Evolutionary conservation across 2,888 invertebrate genomes (phyloP), one percentile per base, ranked within the genome.

Genomic region (Tenthredo scrophulariae): DNA sequence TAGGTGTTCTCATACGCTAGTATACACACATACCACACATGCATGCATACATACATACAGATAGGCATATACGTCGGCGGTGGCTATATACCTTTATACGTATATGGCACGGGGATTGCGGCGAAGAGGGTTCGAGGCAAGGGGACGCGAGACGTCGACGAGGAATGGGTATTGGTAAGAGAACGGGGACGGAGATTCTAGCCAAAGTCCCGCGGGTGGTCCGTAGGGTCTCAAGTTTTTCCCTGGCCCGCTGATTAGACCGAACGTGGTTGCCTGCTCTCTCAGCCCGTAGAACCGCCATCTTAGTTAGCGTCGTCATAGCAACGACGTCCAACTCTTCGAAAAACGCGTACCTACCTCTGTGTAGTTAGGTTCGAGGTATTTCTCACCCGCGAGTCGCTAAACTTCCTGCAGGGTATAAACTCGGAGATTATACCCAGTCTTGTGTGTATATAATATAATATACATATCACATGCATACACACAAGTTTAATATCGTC

Each of bases 201-300:
- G 65, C 83, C 83, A 43, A 43, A 67, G 50, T 67, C 67, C 83
- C 83, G 83, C 83, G 83, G 83, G 83, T 83, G 83, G 83, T 83
- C 83, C 83, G 83, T 67, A 67, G 83, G 83, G 83, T 83, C 67
- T 83, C 83, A 83, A 83, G 83, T 83, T 83, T 83, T 83, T 83
- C 83, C 80, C 70, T 58, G 43, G 37, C 83, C 83, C 83, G 83
- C 83, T 83, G 83, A 83, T 83, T 83, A 83, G 83, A 83, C 83
- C 67, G 46, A 83, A 83, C 83, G 83, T 83, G 83, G 67, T 29
- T 70, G 46, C 83, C 83, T 26, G 46, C 46, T 22, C 67, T 15
- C 67, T 46, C 40, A 22, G 40, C 70, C 29, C 75, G 74, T n/a
- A 40, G 43, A 29, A 26, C 83, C 83, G 83, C 83, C 83, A 83